Conservation (phyloP, 2,888 invertebrate genomes). For the Dasypogon diadema region DNA sequence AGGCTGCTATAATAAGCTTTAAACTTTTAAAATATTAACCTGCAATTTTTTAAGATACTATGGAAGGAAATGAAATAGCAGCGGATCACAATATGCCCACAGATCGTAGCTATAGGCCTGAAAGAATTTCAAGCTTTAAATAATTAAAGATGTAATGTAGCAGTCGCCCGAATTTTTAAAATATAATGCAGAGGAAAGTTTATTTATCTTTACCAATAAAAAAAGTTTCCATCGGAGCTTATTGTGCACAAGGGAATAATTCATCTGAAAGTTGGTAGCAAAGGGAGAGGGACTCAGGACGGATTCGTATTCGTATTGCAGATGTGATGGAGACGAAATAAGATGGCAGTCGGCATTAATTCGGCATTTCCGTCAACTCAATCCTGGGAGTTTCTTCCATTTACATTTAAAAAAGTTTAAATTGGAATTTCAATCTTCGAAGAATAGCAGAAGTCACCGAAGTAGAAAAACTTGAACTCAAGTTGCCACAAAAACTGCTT, state of each 20-base stretch:
- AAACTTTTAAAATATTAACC: no score
- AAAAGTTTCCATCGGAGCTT: constrained; percentile 47
- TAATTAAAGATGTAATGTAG: no score
- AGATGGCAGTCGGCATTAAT: constrained; percentile 48
- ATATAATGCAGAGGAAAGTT: no score
- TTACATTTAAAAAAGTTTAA: constrained; percentile 55
- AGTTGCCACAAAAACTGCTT: constrained; percentile 53
- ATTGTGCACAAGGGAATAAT: constrained; percentile 51
- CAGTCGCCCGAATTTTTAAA: no score
- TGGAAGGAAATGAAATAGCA: no score
- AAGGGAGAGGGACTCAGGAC: neutral
- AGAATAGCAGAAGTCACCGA: constrained; percentile 55
- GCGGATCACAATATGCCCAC: no score
- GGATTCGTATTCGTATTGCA: constrained; percentile 16
- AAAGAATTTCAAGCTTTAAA: no score
- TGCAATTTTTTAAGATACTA: no score
- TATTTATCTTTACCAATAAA: constrained; percentile 17
- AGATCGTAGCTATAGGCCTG: no score
- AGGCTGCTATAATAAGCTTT: no score
- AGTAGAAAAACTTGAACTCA: constrained; percentile 56
- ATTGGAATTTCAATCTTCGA: constrained; percentile 56
- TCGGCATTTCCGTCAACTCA: constrained; percentile 52
- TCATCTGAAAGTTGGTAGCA: constrained; percentile 45
- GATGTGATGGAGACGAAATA: constrained; percentile 13
- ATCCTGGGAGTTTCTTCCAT: constrained; percentile 43